A percentile compares a stretch with the other conserved stretches of the same genome.
phyloP scores from a whole-genome alignment of 2,113 vertebrate species.

The Pseudopipra pipra region DNA sequence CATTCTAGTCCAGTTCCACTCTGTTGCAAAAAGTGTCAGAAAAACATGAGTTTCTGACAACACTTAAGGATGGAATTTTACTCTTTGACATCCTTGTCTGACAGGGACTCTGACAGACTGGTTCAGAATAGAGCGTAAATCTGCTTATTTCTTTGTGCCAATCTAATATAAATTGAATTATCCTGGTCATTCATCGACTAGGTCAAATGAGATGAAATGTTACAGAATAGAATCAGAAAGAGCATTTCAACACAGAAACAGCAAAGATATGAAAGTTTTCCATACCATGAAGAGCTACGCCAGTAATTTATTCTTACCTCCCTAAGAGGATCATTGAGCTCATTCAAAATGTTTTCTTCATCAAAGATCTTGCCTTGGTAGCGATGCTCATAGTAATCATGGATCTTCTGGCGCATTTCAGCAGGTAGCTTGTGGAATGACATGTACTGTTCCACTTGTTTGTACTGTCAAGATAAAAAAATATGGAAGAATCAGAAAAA shows the following conservation, averaged over 20 bases:
- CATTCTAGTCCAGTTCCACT: background rate
- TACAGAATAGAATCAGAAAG: background rate
- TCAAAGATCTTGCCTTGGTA: slow-evolving; percentile 99
- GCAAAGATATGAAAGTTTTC: background rate
- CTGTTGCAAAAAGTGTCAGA: background rate
- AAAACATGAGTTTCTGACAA: background rate
- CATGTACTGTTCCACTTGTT: slow-evolving; percentile 99
- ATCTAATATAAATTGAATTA: background rate
- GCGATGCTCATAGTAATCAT: slow-evolving; percentile 98
- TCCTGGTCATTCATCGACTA: background rate
- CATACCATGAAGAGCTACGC: background rate
- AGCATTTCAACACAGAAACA: background rate
- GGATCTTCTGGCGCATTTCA: slow-evolving; percentile 98
- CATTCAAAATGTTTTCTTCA: slow-evolving; percentile 96
- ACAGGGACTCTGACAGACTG: background rate
- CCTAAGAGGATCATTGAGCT: slow-evolving; percentile 96
- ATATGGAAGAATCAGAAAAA: background rate
- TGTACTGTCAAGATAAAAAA: slow-evolving; percentile 82
- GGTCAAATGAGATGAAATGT: background rate
- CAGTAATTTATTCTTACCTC: slow-evolving; percentile 81
- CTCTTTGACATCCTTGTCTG: background rate
- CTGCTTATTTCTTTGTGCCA: background rate
- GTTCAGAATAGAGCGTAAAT: background rate
- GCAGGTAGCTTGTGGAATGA: slow-evolving; percentile 98
- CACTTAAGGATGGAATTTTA: background rate